These are phyloP conservation scores for Fulica atra DNA, from an alignment of 2,113 vertebrate genomes.

Conservation along the genomic window DNA sequence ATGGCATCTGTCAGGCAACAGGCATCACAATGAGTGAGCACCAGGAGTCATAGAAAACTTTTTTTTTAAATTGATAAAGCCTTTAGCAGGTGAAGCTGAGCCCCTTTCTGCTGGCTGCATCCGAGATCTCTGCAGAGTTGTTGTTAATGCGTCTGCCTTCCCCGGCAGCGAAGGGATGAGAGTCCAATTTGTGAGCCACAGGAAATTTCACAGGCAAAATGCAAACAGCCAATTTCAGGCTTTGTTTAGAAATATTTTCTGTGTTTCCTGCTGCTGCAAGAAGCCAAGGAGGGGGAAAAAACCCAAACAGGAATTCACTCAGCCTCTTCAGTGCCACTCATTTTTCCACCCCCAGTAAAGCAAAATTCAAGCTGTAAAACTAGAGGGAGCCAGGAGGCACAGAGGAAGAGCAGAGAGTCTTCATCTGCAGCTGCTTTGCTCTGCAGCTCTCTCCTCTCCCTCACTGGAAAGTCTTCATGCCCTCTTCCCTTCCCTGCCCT, in stretches of 20 bases:
- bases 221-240: constrained; percentile 33
- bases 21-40: neutral
- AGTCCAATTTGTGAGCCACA: constrained; percentile 35
- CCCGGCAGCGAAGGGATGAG: neutral
- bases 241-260: constrained; percentile 54
- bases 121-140: neutral
- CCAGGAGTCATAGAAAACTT: neutral
- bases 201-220: constrained; percentile 47
- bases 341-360: neutral
- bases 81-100: neutral
- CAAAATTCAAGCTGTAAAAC: neutral
- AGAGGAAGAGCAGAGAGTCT: neutral
- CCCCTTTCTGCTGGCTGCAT: neutral
- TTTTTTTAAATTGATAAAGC: neutral
- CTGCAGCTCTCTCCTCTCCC: neutral
- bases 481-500: neutral
- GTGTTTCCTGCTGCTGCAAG: constrained; percentile 47
- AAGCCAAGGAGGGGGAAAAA: neutral
- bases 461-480: fast-evolving
- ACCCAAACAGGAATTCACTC: constrained; percentile 21
- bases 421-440: neutral
- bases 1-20: neutral
- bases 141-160: neutral
- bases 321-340: constrained; percentile 23
- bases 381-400: neutral